Evolutionary conservation across 2,797 vertebrate species (phyloP).

Genomic region (Bradypus variegatus): DNA sequence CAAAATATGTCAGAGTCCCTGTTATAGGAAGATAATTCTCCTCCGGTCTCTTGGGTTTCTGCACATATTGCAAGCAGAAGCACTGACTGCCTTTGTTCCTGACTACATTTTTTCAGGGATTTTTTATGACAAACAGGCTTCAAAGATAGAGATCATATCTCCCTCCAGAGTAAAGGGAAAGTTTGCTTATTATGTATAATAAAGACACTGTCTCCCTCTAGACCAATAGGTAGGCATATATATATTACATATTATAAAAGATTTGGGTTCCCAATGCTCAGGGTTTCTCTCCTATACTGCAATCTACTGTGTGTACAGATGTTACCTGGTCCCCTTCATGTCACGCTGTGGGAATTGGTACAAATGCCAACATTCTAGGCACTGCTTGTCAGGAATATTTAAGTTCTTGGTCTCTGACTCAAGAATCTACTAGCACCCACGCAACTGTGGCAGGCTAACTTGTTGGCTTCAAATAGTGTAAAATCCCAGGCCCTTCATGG

Average conservation of each 20-base stretch:
- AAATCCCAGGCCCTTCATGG: background rate
- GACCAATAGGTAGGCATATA: background rate
- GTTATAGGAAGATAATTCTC: background rate
- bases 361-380: background rate
- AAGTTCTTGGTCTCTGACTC: background rate
- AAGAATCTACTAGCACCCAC: background rate
- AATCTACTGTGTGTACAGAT: background rate
- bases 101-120: background rate
- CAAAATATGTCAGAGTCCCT: background rate
- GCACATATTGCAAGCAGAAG: background rate
- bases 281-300: background rate
- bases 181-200: background rate
- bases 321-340: background rate
- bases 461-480: background rate
- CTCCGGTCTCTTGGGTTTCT: background rate
- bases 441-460: background rate
- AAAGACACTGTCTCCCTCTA: background rate
- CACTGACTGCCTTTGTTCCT: background rate
- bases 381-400: background rate
- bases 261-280: background rate
- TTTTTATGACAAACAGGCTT: background rate
- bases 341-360: background rate
- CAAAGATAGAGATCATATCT: background rate
- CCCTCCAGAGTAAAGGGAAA: background rate
- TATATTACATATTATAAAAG: background rate